Evolutionary conservation across 1,140 invertebrate species (phyloP).

Genomic region (Neomicropteryx cornuta): DNA sequence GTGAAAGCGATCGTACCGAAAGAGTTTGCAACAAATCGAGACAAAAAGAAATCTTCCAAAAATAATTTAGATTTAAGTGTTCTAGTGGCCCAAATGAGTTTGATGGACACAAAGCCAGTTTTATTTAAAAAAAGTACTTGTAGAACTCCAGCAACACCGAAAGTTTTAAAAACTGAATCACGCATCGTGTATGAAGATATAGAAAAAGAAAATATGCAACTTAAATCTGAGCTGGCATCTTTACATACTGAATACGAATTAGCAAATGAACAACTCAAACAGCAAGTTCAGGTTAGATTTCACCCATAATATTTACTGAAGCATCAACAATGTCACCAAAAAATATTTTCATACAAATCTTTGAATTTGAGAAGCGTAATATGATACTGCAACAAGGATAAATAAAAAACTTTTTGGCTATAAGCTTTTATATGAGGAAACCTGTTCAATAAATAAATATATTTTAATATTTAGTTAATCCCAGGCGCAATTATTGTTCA

Average conservation of each 20-base stretch:
- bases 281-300: slow-evolving; percentile 32
- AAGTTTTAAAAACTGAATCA: slow-evolving; percentile 16
- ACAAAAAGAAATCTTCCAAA: slow-evolving; percentile 33
- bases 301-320: neutral
- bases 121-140: slow-evolving; percentile 38
- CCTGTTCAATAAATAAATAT: neutral
- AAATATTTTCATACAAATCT: neutral
- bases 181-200: slow-evolving; percentile 10
- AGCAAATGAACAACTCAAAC: slow-evolving; percentile 35
- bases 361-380: neutral
- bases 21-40: slow-evolving; percentile 28
- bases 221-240: slow-evolving; percentile 26
- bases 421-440: neutral
- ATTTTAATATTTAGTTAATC: neutral
- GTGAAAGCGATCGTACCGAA: slow-evolving; percentile 61
- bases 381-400: neutral
- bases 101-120: slow-evolving; percentile 43
- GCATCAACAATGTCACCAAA: neutral
- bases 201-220: slow-evolving; percentile 27
- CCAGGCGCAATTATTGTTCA: too few species aligned
- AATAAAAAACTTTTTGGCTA: too few species aligned
- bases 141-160: slow-evolving; percentile 19
- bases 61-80: slow-evolving; percentile 61
- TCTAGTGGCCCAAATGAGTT: slow-evolving; percentile 54
- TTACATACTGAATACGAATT: slow-evolving; percentile 27